Base-by-base conservation (phyloP, 2,888 invertebrate species). In the Seira ritae region DNA sequence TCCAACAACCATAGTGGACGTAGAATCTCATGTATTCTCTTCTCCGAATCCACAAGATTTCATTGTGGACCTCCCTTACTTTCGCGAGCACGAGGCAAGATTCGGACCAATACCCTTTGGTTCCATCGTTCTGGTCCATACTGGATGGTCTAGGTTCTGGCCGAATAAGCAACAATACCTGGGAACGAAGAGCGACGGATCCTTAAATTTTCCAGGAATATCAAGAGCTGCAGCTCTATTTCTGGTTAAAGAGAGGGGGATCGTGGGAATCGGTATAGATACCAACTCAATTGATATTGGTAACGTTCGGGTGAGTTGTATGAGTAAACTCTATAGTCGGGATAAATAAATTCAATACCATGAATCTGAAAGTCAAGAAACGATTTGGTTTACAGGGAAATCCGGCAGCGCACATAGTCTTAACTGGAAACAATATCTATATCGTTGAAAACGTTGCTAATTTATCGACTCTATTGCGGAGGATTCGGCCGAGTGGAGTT, bases 401-500 rank as follows among this genome's bases (percentile, higher is more conserved):
- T 17, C 80, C 60, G 60, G 82, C 91, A 0, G 91, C 91, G 1
- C 94, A 93, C 88, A 91, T 92, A 1, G 91, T 92, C 23, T 91
- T 94, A 8, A 91, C 89, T 0, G 85, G 86, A n/a, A 89, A 90
- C 8, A 91, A 92, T 82, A 90, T 93, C 22, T 92, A 92, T 84
- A 90, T 91, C 85, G 91, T 94, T 50, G 94, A 94, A 90, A 94
- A 94, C 89, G 92, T 94, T 2, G 92, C 92, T 0, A 88, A 89
- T 78, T 50, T 86, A 1, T 85, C 85, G 24, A 20, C 80, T 3
- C 17, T 89, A 0, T 42, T 82, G 2, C 20, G 68, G 0, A 70
- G 66, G 42, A 22, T 8, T 46, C 23, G 72, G 6, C 55, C 55
- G 46, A 22, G 1, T 62, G 19, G 72, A 12, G 20, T 37, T 19